Percentiles rank a stretch among this genome's conserved stretches.
phyloP scores from a whole-genome alignment of 2,797 vertebrate species.

The Cyprinella venusta region DNA sequence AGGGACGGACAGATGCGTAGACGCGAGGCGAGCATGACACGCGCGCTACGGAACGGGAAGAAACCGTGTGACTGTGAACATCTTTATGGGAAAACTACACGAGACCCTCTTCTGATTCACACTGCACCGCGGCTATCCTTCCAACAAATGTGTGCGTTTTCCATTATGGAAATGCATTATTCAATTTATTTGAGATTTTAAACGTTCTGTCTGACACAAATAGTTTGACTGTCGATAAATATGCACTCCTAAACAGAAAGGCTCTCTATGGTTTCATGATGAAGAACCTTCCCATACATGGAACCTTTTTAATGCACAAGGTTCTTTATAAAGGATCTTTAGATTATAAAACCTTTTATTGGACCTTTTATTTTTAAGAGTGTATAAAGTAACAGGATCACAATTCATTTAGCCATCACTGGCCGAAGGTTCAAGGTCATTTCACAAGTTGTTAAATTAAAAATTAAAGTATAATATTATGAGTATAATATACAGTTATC shows the following conservation, averaged over 20 bases:
- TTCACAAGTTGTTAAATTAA: neutral
- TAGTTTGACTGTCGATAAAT: neutral
- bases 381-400: neutral
- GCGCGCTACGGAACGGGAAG: neutral
- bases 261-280: neutral
- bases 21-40: neutral
- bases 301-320: neutral
- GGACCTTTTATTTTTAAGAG: neutral
- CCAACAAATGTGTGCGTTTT: neutral
- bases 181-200: neutral
- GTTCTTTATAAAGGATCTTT: neutral
- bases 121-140: neutral
- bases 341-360: no score
- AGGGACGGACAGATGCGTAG: slow-evolving; percentile 20
- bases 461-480: no score
- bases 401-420: neutral
- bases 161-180: neutral
- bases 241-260: neutral
- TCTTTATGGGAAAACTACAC: neutral
- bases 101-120: neutral
- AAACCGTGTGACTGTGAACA: neutral
- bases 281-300: neutral
- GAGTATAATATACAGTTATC: neutral
- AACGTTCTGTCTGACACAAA: neutral
- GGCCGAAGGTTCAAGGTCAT: neutral